A percentile compares a stretch with the other conserved stretches of the same genome.
phyloP scores from a whole-genome alignment of 1,140 invertebrate species.

The Phthorimaea operculella region DNA sequence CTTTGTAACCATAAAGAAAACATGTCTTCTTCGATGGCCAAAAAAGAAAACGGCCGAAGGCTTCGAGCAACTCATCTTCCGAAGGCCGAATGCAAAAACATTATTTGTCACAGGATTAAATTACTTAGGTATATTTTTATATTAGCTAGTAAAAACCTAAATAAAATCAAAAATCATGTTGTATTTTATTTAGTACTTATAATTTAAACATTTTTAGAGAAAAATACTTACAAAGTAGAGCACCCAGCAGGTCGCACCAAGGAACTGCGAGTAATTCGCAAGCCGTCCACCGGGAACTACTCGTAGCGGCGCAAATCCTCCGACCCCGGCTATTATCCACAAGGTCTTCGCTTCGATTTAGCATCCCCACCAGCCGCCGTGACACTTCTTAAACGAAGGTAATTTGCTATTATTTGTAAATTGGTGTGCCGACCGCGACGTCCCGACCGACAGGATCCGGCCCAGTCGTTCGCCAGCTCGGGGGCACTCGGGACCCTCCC shows the following conservation, averaged over 20 bases:
- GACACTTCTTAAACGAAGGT: conserved; percentile 66
- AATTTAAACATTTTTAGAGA: too few species aligned
- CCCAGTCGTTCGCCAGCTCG: conserved; percentile 53
- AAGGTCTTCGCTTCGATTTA: conserved; percentile 66
- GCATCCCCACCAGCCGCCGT: conserved; percentile 63
- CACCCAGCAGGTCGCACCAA: background rate
- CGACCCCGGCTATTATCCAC: conserved; percentile 53
- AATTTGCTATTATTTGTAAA: conserved; percentile 68
- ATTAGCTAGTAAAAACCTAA: too few species aligned
- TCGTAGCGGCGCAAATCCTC: conserved; percentile 24
- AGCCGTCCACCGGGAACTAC: conserved; percentile 41
- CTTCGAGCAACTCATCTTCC: too few species aligned
- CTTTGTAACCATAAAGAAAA: too few species aligned
- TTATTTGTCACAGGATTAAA: too few species aligned
- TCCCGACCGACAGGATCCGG: conserved; percentile 46
- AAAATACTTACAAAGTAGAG: background rate
- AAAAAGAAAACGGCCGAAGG: too few species aligned
- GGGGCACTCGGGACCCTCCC: conserved; percentile 34
- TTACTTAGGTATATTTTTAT: too few species aligned
- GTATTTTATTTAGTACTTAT: too few species aligned
- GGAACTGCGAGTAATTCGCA: conserved; percentile 36
- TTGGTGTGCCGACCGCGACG: conserved; percentile 40
- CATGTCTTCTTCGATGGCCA: too few species aligned
- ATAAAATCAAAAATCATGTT: too few species aligned
- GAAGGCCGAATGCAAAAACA: too few species aligned